These are phyloP conservation scores for Hermatobates lingyangjiaoensis DNA, from an alignment of 1,140 invertebrate genomes.

Conservation along the genomic window DNA sequence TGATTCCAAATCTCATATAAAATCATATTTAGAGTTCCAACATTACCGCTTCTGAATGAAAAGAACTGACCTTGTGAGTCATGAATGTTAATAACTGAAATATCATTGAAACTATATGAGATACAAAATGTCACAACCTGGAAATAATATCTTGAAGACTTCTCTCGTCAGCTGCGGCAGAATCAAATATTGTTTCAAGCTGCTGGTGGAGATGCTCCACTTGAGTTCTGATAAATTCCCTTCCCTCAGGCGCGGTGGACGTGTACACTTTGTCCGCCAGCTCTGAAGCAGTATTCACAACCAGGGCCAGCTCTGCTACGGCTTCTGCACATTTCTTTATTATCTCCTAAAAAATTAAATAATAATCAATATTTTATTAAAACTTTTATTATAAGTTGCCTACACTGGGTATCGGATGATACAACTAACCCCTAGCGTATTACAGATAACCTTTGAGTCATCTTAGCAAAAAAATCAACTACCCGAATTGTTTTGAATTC, in stretches of 20 bases:
- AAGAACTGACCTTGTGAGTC: too few species aligned
- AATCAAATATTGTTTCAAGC: slow-evolving; percentile 67
- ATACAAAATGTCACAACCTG: slow-evolving; percentile 26
- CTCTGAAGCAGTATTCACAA: slow-evolving; percentile 70
- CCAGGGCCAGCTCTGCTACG: slow-evolving; percentile 53
- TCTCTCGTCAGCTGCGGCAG: slow-evolving; percentile 47
- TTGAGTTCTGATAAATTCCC: slow-evolving; percentile 67
- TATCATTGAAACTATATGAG: too few species aligned
- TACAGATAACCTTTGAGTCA: too few species aligned
- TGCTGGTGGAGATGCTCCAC: slow-evolving; percentile 61
- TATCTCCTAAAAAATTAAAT: slow-evolving; percentile 36
- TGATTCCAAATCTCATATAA: too few species aligned
- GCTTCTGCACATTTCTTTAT: slow-evolving; percentile 89
- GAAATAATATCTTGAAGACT: slow-evolving; percentile 55
- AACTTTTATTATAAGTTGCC: too few species aligned
- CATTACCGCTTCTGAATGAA: too few species aligned
- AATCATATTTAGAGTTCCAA: too few species aligned
- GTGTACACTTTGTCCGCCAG: slow-evolving; percentile 74
- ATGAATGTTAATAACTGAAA: too few species aligned
- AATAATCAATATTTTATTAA: slow-evolving; percentile 1
- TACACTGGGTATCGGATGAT: too few species aligned
- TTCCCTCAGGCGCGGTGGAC: slow-evolving; percentile 67
- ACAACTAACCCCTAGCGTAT: too few species aligned
- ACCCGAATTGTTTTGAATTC: too few species aligned
- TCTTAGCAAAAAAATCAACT: too few species aligned